Percentiles rank a stretch among this genome's conserved stretches.
These are phyloP conservation scores for Amphilophus citrinellus DNA, from an alignment of 2,113 vertebrate species.

Conservation along the genomic window DNA sequence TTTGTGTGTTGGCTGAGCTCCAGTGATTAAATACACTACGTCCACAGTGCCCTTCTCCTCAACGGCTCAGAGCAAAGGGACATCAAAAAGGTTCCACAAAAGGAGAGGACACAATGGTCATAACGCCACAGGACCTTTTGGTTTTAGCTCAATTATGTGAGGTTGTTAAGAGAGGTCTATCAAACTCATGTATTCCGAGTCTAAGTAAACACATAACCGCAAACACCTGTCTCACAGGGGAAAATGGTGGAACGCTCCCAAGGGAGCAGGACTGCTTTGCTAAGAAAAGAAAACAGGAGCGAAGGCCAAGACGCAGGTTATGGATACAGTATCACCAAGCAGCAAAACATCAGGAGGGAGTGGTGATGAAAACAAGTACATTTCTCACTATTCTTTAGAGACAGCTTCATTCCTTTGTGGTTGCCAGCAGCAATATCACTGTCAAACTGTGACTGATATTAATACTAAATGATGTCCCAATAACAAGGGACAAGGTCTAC, in stretches of 20 bases:
- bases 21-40: conserved; percentile 62
- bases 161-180: conserved; percentile 27
- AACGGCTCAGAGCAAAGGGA: conserved; percentile 37
- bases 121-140: conserved; percentile 20
- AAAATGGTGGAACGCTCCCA: conserved; percentile 16
- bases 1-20: conserved; percentile 62
- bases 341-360: conserved; percentile 23
- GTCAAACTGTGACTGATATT: conserved; percentile 38
- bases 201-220: conserved; percentile 28
- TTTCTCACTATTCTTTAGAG: conserved; percentile 16
- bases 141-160: conserved; percentile 26
- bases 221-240: conserved; percentile 45
- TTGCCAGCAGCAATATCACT: conserved; percentile 26
- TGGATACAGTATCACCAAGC: conserved; percentile 7
- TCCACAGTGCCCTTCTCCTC: conserved; percentile 54
- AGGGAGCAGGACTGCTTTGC: conserved; percentile 18
- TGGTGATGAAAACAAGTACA: conserved; percentile 23
- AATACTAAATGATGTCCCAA: conserved; percentile 7
- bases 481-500: background rate
- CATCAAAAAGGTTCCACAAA: conserved; percentile 49
- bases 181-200: background rate
- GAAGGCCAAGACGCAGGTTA: conserved; percentile 4
- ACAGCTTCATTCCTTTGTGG: conserved; percentile 17
- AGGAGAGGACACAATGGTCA: conserved; percentile 2
- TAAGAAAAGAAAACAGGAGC: background rate